Conservation (phyloP, 2,113 vertebrate species). For the Aplodontia rufa region DNA sequence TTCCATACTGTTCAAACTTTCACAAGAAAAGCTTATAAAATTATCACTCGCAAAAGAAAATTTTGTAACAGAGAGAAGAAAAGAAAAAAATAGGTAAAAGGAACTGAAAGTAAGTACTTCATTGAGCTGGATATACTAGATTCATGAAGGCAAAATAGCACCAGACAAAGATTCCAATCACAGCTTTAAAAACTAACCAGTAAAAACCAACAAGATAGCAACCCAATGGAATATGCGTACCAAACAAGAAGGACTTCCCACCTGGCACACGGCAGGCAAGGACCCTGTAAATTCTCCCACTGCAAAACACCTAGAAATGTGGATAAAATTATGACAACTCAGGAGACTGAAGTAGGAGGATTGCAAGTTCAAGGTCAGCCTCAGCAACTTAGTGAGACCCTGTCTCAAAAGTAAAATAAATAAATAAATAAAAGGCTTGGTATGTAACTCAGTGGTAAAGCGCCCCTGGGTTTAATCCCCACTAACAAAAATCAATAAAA, state of each 20-base stretch:
- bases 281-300: not conserved
- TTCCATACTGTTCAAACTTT: not conserved
- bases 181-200: not conserved
- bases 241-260: not conserved
- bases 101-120: not conserved
- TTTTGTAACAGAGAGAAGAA: not conserved
- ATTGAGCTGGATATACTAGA: not conserved
- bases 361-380: too few relatives aligned
- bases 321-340: not conserved
- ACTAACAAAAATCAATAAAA: too few relatives aligned
- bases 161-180: not conserved
- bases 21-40: conserved; percentile 10
- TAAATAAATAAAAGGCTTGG: too few relatives aligned
- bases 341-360: too few relatives aligned
- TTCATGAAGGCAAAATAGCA: not conserved
- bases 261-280: not conserved
- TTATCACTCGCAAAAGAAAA: not conserved
- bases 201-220: not conserved
- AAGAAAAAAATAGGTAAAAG: not conserved
- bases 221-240: not conserved
- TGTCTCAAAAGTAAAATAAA: too few relatives aligned
- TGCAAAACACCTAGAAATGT: not conserved
- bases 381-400: too few relatives aligned
- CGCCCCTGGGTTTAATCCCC: too few relatives aligned
- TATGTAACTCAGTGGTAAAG: too few relatives aligned